Evolutionary conservation across 2,888 invertebrate species (phyloP).

Genomic region (Amblyjoppa fuscipennis): DNA sequence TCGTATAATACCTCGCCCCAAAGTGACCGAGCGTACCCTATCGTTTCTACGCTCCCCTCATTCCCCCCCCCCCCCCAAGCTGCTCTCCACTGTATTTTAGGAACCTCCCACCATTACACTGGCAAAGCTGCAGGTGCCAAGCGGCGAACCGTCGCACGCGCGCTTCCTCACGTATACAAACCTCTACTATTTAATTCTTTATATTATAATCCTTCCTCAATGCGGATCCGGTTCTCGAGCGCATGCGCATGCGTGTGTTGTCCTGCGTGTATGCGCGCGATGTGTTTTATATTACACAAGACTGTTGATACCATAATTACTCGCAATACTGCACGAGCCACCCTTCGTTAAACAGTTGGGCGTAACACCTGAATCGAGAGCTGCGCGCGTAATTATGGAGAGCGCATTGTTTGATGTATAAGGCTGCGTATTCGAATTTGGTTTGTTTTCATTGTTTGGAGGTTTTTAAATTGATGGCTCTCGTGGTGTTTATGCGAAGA

Average conservation of each 20-base stretch:
- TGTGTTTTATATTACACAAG: constrained; percentile 11
- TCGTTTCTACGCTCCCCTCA: neutral
- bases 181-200: constrained; percentile 32
- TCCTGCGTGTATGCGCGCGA: neutral
- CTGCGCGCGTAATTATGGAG: neutral
- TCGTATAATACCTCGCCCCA: constrained; percentile 14
- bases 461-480: neutral
- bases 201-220: constrained; percentile 29
- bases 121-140: constrained; percentile 48
- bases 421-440: neutral
- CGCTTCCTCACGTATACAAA: constrained; percentile 16
- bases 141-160: constrained; percentile 48
- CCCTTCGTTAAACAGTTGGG: constrained; percentile 43
- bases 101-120: constrained; percentile 23
- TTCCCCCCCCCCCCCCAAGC: neutral
- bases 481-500: no score
- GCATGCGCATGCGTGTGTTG: neutral
- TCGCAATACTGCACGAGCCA: constrained; percentile 14
- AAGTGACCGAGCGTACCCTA: constrained; percentile 3
- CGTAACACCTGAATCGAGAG: constrained; percentile 28
- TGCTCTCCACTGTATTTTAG: neutral
- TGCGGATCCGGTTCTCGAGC: constrained; percentile 16
- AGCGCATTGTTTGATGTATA: neutral
- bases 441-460: neutral
- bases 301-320: constrained; percentile 43